Evolutionary conservation across 2,888 invertebrate genomes (phyloP).

Genomic region (Phengaris alcon): DNA sequence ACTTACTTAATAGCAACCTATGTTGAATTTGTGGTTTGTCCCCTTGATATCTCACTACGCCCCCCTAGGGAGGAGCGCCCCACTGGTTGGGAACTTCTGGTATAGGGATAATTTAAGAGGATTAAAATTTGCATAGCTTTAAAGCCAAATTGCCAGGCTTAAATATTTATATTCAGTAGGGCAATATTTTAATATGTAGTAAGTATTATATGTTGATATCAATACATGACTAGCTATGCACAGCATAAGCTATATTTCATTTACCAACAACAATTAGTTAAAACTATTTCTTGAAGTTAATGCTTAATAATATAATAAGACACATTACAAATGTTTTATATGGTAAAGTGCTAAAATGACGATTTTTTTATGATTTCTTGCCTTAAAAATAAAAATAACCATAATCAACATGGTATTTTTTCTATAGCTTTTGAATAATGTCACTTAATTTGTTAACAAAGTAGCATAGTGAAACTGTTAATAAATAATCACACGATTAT

Average conservation of each 20-base stretch:
- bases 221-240: neutral
- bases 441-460: neutral
- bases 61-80: no score
- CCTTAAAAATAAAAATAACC: no score
- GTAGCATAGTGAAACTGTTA: neutral
- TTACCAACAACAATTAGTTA: neutral
- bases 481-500: neutral
- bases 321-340: neutral
- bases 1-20: no score
- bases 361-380: no score
- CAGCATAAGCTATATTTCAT: conserved; percentile 2
- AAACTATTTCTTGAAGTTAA: neutral
- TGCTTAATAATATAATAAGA: neutral
- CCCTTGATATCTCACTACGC: no score
- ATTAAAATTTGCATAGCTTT: neutral
- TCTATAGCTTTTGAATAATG: neutral
- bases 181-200: neutral
- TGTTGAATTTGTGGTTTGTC: no score
- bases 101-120: no score
- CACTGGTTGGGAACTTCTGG: no score
- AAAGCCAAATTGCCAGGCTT: neutral
- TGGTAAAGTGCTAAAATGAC: no score
- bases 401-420: no score
- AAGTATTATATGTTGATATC: neutral
- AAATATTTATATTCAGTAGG: neutral